Evolutionary conservation across 2,113 vertebrate species (phyloP), one percentile per base, ranked within the genome.

Genomic region (Onychostoma macrolepis): DNA sequence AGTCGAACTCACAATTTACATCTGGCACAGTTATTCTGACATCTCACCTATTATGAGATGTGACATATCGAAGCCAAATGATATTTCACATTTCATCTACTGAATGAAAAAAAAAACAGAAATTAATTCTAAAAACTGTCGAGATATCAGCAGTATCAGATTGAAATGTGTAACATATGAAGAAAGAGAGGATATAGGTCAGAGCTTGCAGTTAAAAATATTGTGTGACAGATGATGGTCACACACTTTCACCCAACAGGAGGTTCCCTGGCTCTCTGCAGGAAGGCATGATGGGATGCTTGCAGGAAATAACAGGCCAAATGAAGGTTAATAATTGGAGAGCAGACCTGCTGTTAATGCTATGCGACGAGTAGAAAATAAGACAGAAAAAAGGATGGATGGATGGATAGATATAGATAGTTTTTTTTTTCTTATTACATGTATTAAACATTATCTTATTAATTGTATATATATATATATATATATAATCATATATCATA

Each of bases 261-360:
- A 65, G 58, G 58, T 45, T 65, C 79, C 36, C 7, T 33, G n/a
- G 38, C 79, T 65, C 58, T 43, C 72, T 45, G 58, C 38, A 43
- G 38, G 79, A 81, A 9, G 24, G 8, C 38, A 65, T 65, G 38
- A 81, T 65, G 58, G 79, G 79, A 65, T 1, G 9, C 28, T 81
- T 81, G 58, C 79, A 45, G 79, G 79, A 81, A 65, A 65, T 45
- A 61, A 81, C 79, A 81, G 79, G 79, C 79, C 79, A 81, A 81
- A 65, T 45, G 56, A 81, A 65, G 79, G 79, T 65, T 81, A 65
- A 81, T 81, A 63, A 81, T 81, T 81, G 58, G 79, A 81, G 24
- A 45, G n/a, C n/a, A 41, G 13, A 13, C 56, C 79, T 26, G 56
- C 78, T 63, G 78, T 63, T 63, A 41, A 41, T 63, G 78, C 24